Evolutionary conservation across 1,140 invertebrate species (phyloP).

Genomic region (Drosophila pachea): DNA sequence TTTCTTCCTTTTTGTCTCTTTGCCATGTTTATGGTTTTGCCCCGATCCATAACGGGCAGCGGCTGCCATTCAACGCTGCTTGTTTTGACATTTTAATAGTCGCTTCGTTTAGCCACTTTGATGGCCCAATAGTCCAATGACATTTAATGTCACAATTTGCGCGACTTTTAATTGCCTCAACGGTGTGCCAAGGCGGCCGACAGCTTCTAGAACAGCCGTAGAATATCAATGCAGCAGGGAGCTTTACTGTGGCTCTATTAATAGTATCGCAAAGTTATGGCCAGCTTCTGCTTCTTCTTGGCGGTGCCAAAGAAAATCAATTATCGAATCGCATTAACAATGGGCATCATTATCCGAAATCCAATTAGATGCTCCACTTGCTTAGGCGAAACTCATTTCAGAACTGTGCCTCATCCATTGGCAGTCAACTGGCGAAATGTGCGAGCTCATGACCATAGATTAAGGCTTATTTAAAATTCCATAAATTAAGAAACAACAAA

Average conservation of each 20-base stretch:
- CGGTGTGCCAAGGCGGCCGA: not conserved
- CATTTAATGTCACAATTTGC: conserved; percentile 69
- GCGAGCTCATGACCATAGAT: conserved; percentile 17
- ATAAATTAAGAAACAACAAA: conserved; percentile 68
- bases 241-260: no score
- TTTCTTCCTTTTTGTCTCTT: conserved; percentile 4
- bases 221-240: not conserved
- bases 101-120: conserved; percentile 45
- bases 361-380: conserved; percentile 35
- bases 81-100: conserved; percentile 75
- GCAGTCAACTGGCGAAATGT: conserved; percentile 15
- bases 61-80: conserved; percentile 37
- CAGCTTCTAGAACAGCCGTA: not conserved
- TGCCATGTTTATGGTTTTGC: conserved; percentile 54
- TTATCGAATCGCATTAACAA: conserved; percentile 39
- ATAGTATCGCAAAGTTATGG: no score
- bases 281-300: no score
- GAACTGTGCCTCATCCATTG: conserved; percentile 31
- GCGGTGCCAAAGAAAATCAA: not conserved
- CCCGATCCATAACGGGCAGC: conserved; percentile 54
- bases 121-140: conserved; percentile 47
- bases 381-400: conserved; percentile 13
- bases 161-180: conserved; percentile 34
- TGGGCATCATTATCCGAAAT: conserved; percentile 34
- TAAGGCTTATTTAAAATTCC: conserved; percentile 67